These are phyloP conservation scores for Rhyacophila evoluta DNA, from an alignment of 2,888 invertebrate species.

Conservation along the genomic window DNA sequence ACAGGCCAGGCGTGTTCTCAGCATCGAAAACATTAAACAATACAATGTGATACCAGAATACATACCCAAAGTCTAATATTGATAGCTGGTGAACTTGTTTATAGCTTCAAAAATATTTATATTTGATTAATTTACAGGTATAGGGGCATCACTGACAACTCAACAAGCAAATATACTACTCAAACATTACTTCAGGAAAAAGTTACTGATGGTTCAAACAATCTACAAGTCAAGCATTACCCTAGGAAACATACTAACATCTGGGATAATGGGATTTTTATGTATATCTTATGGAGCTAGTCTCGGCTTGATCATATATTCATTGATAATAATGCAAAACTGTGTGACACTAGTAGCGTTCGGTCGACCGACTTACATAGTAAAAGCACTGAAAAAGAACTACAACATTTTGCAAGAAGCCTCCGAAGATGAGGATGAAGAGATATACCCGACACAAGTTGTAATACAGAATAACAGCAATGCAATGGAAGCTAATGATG, in stretches of 20 bases:
- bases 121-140: slow-evolving; percentile 63
- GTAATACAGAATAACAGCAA: slow-evolving; percentile 26
- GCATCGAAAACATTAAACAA: too few species aligned
- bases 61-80: too few species aligned
- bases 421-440: slow-evolving; percentile 70
- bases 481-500: slow-evolving; percentile 11
- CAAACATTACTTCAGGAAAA: slow-evolving; percentile 72
- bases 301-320: slow-evolving; percentile 69
- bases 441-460: slow-evolving; percentile 65
- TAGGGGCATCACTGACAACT: slow-evolving; percentile 70
- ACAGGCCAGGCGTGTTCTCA: too few species aligned
- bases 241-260: slow-evolving; percentile 69
- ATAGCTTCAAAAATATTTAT: too few species aligned
- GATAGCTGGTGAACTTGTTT: too few species aligned
- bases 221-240: slow-evolving; percentile 68
- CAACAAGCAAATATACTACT: slow-evolving; percentile 72
- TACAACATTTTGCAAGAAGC: slow-evolving; percentile 67
- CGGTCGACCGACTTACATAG: slow-evolving; percentile 70
- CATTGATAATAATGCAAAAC: slow-evolving; percentile 71
- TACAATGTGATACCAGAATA: too few species aligned
- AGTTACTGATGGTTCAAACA: slow-evolving; percentile 67
- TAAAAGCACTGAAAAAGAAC: slow-evolving; percentile 64
- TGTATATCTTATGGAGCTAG: slow-evolving; percentile 62
- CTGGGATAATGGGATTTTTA: slow-evolving; percentile 68
- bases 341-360: slow-evolving; percentile 68